Evolutionary conservation across 1,140 invertebrate species (phyloP).

Genomic region (Linepithema humile): DNA sequence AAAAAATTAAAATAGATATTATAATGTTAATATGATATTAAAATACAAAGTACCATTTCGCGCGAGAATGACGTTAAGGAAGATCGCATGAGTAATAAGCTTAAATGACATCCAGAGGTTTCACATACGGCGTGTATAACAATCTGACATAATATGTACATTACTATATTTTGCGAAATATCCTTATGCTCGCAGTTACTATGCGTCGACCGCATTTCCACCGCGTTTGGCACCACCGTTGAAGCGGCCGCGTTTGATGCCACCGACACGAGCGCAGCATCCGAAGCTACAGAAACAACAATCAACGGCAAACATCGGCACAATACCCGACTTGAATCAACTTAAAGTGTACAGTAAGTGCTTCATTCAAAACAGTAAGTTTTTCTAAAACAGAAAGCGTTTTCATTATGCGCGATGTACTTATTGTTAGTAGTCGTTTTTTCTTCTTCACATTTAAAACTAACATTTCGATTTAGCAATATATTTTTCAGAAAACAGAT

Average conservation of each 20-base stretch:
- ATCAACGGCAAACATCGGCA: constrained; percentile 71
- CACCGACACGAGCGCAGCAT: constrained; percentile 82
- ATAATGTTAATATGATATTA: neutral
- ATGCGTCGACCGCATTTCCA: constrained; percentile 86
- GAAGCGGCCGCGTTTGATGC: constrained; percentile 87
- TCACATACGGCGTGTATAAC: neutral
- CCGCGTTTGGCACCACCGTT: constrained; percentile 85
- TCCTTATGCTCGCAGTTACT: constrained; percentile 83
- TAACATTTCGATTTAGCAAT: neutral
- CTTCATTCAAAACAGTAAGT: too few relatives aligned
- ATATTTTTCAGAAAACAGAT: neutral
- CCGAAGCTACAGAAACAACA: constrained; percentile 82
- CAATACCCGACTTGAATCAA: constrained; percentile 82
- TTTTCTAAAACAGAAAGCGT: neutral
- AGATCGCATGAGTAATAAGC: neutral
- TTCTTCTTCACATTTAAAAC: neutral
- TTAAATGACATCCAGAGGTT: neutral
- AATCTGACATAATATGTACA: neutral
- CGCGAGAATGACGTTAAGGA: too few relatives aligned
- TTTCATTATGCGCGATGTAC: neutral
- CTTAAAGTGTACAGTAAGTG: constrained; percentile 89
- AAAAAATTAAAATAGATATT: neutral
- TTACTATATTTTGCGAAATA: constrained; percentile 68
- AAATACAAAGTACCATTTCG: neutral
- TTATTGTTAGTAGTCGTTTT: neutral